A percentile compares a stretch with the other conserved stretches of the same genome.
phyloP scores from a whole-genome alignment of 2,797 vertebrate species.

The Rhynchotus rufescens region DNA sequence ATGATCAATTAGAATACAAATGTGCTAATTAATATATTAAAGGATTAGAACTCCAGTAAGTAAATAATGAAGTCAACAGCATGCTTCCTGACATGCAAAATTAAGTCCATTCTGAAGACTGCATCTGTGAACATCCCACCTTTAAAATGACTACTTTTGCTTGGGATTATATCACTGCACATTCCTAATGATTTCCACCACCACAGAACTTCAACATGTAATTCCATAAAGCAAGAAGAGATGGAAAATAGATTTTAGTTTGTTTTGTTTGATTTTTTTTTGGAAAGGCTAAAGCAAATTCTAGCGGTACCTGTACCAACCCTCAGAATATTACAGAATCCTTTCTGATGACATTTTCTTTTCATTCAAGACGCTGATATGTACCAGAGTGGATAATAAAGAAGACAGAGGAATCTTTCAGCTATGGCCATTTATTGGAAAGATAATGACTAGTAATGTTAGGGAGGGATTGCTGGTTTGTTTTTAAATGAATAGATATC shows the following conservation, averaged over 20 bases:
- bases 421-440: not conserved
- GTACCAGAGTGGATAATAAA: not conserved
- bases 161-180: not conserved
- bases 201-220: not conserved
- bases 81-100: conserved; percentile 9
- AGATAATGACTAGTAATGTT: not conserved
- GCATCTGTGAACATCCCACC: not conserved
- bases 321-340: not conserved
- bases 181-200: not conserved
- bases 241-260: not conserved
- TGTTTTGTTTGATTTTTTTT: not conserved
- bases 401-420: not conserved
- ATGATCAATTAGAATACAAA: conserved; percentile 20
- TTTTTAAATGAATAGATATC: not conserved
- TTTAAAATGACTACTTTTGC: not conserved
- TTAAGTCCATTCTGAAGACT: not conserved
- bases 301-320: not conserved
- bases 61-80: not conserved
- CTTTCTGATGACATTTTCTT: not conserved
- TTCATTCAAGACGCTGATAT: not conserved
- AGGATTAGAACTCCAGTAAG: not conserved
- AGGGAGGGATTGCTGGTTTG: too few species aligned
- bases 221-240: not conserved
- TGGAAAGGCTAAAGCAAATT: not conserved
- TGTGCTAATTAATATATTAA: conserved; percentile 1